These are phyloP conservation scores for Drosophila atroscutellata DNA, from an alignment of 2,888 invertebrate species.

Conservation along the genomic window DNA sequence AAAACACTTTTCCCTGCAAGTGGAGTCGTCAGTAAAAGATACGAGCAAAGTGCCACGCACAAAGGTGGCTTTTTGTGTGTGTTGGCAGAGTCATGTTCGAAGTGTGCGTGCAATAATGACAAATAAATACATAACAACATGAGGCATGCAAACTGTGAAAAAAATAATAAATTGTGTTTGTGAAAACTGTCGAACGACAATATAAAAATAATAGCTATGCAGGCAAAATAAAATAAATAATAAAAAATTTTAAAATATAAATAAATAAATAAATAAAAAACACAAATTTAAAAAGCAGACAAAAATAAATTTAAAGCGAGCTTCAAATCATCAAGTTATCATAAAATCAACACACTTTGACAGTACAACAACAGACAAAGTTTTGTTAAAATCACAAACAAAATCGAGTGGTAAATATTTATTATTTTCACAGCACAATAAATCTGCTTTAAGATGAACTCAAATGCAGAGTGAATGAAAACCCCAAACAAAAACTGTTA, in stretches of 20 bases:
- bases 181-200: slow-evolving; percentile 14
- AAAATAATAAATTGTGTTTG: background rate
- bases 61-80: slow-evolving; percentile 5
- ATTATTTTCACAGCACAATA: slow-evolving; percentile 54
- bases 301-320: background rate
- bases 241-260: background rate
- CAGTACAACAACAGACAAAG: background rate
- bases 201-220: slow-evolving; percentile 10
- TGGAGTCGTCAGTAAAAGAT: slow-evolving; percentile 2
- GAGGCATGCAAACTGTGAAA: slow-evolving; percentile 8
- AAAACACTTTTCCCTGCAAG: slow-evolving; percentile 6
- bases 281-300: background rate
- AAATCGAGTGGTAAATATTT: slow-evolving; percentile 65
- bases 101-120: slow-evolving; percentile 24
- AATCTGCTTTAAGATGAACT: slow-evolving; percentile 63
- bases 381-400: slow-evolving; percentile 4
- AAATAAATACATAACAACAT: slow-evolving; percentile 12
- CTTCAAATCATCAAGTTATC: background rate
- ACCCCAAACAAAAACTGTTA: slow-evolving; percentile 15
- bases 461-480: slow-evolving; percentile 23
- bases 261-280: slow-evolving; percentile 9
- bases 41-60: slow-evolving; percentile 21
- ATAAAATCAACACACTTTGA: background rate
- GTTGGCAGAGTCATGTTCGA: slow-evolving; percentile 9
- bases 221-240: slow-evolving; percentile 3